These are phyloP conservation scores for Seladonia tumulorum DNA, from an alignment of 2,888 invertebrate species.

Conservation along the genomic window DNA sequence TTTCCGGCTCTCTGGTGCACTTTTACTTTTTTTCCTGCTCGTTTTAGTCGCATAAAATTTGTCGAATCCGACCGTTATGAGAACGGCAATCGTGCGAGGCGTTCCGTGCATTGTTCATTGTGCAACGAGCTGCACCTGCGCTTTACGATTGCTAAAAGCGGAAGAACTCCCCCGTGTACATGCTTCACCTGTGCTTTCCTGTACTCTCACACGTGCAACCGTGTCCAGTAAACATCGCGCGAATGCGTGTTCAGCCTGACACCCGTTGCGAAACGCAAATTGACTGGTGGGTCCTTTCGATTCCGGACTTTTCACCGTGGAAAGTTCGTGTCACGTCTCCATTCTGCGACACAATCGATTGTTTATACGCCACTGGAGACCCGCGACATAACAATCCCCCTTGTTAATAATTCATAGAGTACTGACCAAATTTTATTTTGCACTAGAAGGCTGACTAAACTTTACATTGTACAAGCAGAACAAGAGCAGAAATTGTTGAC, in stretches of 20 bases:
- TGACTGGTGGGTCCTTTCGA: not conserved
- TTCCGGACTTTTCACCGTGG: not conserved
- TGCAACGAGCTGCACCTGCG: slow-evolving; percentile 73
- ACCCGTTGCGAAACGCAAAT: slow-evolving; percentile 19
- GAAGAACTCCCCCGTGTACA: slow-evolving; percentile 70
- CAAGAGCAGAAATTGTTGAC: not conserved
- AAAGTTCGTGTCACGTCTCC: not conserved
- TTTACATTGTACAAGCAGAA: not conserved
- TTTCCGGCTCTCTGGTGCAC: not conserved
- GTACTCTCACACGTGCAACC: slow-evolving; percentile 47
- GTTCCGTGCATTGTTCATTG: slow-evolving; percentile 69
- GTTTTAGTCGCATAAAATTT: not conserved
- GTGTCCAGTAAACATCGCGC: slow-evolving; percentile 42
- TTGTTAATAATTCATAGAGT: not conserved
- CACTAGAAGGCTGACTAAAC: not conserved
- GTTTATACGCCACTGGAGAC: not conserved
- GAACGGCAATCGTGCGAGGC: slow-evolving; percentile 48
- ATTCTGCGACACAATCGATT: not conserved
- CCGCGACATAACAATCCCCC: no score
- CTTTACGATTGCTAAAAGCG: slow-evolving; percentile 74
- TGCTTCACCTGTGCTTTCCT: slow-evolving; percentile 73
- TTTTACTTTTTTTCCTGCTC: not conserved
- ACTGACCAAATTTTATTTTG: not conserved
- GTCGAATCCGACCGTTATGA: slow-evolving; percentile 44
- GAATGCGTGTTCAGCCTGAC: slow-evolving; percentile 22